Evolutionary conservation across 2,113 vertebrate species (phyloP), one percentile per base, ranked within the genome.

Genomic region (Clarias magur): DNA sequence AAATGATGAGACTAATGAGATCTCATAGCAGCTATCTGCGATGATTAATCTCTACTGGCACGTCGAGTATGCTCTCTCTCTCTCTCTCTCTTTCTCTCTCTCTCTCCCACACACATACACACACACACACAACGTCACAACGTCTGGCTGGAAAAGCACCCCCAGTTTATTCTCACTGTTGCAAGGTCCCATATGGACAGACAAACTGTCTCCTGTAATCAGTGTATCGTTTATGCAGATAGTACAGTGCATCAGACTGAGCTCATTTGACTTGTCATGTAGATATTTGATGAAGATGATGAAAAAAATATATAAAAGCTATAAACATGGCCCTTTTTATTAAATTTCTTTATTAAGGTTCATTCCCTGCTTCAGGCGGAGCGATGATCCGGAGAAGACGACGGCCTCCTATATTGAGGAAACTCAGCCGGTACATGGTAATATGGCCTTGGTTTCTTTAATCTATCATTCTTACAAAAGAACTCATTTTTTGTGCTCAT

Each of bases 321-420:
- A 27, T 78, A 27, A 89, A 85, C 80, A 19, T 81, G 65, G 80
- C 72, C 56, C 19, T 67, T 86, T 86, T 42, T 84, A 56, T 67
- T 87, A 10, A 27, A 30, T 65, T 11, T 87, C 72, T 88, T 57
- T 88, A 75, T 87, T 82, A 79, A 90, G 89, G 89, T 88, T 88
- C 70, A 84, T 90, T 90, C 75, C 83, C 21, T 88, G 76, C 86
- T 53, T 4, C 93, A 97, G 97, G 93, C 94, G 95, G 93, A 96
- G 93, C 11, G 96, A 99, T 94, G 98, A 99, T 88, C 95, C 95
- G 0, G 98, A 99, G 92, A 99, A 99, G 94, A 96, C 96, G 87
- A 97, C 94, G 89, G 96, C 96, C 84, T 95, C 97, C 23, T 98
- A 98, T 93, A 92, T 96, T 92, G 98, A 99, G 70, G 96, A 98